phyloP scores from a whole-genome alignment of 2,888 invertebrate species.

The Tetragonisca angustula region DNA sequence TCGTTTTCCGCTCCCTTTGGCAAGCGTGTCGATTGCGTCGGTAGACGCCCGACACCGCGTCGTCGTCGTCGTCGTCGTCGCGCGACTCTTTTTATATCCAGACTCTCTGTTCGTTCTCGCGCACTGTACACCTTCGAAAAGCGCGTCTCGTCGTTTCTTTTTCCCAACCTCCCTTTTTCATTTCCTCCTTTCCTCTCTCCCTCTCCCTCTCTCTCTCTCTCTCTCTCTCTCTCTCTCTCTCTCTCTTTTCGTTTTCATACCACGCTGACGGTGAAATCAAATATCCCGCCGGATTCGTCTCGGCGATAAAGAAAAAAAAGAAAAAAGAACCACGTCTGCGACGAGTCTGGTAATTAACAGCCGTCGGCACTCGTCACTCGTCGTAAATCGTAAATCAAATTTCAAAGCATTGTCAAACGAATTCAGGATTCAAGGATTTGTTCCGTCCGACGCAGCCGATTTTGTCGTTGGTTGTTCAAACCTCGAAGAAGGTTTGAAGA shows the following conservation, averaged over 20 bases:
- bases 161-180: background rate
- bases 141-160: slow-evolving; percentile 22
- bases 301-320: background rate
- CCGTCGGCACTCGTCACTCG: no score
- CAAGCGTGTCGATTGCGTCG: slow-evolving; percentile 24
- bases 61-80: slow-evolving; percentile 2
- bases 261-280: background rate
- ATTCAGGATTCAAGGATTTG: no score
- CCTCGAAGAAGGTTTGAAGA: no score
- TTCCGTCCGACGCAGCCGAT: no score
- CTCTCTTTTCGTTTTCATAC: background rate
- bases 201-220: slow-evolving; percentile 7
- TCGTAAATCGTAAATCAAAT: no score
- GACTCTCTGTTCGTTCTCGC: slow-evolving; percentile 9
- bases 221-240: slow-evolving; percentile 12
- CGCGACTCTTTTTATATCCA: slow-evolving; percentile 43
- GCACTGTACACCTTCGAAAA: slow-evolving; percentile 17
- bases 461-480: no score
- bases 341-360: no score
- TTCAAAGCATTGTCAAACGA: no score
- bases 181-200: background rate
- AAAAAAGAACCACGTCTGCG: no score
- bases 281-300: slow-evolving; percentile 7
- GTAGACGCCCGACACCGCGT: slow-evolving; percentile 11
- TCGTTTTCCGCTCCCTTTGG: slow-evolving; percentile 33